Conservation (phyloP, 2,888 invertebrate genomes). For the Ophion slaviceki region DNA sequence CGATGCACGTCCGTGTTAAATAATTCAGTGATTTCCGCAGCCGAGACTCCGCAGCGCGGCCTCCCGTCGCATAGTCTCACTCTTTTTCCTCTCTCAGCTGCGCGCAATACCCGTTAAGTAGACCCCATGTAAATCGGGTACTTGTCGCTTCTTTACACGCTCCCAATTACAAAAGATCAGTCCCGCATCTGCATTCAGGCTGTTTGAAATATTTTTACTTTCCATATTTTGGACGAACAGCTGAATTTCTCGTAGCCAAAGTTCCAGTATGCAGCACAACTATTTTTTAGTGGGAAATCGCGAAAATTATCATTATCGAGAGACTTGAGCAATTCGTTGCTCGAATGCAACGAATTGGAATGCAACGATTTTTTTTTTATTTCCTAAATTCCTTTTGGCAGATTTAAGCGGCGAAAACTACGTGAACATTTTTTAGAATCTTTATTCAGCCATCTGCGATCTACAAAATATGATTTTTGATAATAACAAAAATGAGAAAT, state of each 20-base stretch:
- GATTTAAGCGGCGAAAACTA: too few relatives aligned
- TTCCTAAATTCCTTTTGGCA: too few relatives aligned
- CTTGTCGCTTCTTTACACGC: slow-evolving; percentile 26
- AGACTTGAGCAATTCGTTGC: too few relatives aligned
- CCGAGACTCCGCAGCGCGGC: slow-evolving; percentile 62
- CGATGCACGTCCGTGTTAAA: slow-evolving; percentile 76
- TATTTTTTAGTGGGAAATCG: too few relatives aligned
- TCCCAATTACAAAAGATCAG: not conserved
- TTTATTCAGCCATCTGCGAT: too few relatives aligned
- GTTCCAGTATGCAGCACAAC: too few relatives aligned
- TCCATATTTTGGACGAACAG: not conserved
- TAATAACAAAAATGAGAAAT: too few relatives aligned
- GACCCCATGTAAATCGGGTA: not conserved
- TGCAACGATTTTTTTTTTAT: too few relatives aligned
- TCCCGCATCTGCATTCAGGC: not conserved
- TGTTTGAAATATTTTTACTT: slow-evolving; percentile 10
- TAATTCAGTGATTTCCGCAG: slow-evolving; percentile 78
- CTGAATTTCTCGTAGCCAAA: not conserved
- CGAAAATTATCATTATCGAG: too few relatives aligned
- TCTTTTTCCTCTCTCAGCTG: not conserved
- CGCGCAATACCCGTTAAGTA: slow-evolving; percentile 48
- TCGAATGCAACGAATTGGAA: too few relatives aligned
- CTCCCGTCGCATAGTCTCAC: slow-evolving; percentile 1
- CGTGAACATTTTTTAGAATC: too few relatives aligned
- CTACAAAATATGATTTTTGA: too few relatives aligned